Evolutionary conservation across 2,888 invertebrate genomes (phyloP).

Genomic region (Trypoxylon attenuatum): DNA sequence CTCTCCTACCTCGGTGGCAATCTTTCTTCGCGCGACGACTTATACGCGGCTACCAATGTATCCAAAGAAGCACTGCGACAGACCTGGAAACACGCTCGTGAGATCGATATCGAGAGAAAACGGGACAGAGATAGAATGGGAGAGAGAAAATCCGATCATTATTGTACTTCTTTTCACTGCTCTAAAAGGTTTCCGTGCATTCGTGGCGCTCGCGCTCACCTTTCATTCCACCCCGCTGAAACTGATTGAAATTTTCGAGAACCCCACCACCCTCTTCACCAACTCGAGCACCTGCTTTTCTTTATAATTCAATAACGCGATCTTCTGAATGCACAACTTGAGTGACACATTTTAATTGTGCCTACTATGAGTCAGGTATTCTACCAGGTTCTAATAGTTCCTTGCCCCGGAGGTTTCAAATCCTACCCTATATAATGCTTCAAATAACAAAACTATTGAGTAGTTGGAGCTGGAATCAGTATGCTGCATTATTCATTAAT

Average conservation of each 20-base stretch:
- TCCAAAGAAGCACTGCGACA: conserved; percentile 23
- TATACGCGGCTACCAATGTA: conserved; percentile 23
- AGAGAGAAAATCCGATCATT: conserved; percentile 52
- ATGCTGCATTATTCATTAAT: too few species aligned
- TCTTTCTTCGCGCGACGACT: conserved; percentile 47
- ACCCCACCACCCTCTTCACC: not conserved
- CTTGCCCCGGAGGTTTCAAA: too few species aligned
- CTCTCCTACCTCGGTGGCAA: conserved; percentile 36
- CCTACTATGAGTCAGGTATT: too few species aligned
- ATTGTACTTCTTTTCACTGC: conserved; percentile 42
- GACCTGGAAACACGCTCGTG: conserved; percentile 32
- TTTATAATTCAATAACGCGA: conserved; percentile 19
- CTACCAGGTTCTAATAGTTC: too few species aligned
- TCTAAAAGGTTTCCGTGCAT: conserved; percentile 37
- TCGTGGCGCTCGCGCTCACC: conserved; percentile 9
- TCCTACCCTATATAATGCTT: too few species aligned
- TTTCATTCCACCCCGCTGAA: conserved; percentile 17
- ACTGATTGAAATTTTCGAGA: conserved; percentile 40
- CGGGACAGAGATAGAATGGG: too few species aligned
- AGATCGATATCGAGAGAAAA: conserved; percentile 50
- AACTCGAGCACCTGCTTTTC: not conserved
- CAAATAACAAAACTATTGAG: too few species aligned
- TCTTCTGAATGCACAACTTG: too few species aligned
- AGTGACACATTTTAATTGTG: too few species aligned
- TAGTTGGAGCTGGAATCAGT: too few species aligned